phyloP scores from a whole-genome alignment of 1,140 invertebrate genomes.

The Nymphalis io region DNA sequence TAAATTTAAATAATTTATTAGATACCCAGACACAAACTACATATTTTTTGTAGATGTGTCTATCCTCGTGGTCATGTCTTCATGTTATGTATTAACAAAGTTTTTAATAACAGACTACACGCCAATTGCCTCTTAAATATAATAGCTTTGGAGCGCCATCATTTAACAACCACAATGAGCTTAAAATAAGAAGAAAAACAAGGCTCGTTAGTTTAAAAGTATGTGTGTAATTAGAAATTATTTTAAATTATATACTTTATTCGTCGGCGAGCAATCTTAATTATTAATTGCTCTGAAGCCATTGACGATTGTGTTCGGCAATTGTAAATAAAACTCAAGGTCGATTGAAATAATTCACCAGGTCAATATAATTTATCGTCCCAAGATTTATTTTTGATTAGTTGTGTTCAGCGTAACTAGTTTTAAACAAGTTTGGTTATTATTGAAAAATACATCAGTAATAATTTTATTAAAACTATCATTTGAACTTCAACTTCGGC shows the following conservation, averaged over 20 bases:
- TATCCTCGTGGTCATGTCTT: slow-evolving; percentile 1
- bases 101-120: slow-evolving; percentile 19
- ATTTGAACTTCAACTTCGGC: too few species aligned
- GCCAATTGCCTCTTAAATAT: slow-evolving; percentile 10
- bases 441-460: too few species aligned
- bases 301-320: slow-evolving; percentile 23
- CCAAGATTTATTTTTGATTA: slow-evolving; percentile 3
- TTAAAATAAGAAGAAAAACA: slow-evolving; percentile 12
- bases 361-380: neutral
- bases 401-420: neutral
- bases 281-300: slow-evolving; percentile 15
- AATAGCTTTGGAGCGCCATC: slow-evolving; percentile 9
- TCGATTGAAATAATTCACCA: neutral
- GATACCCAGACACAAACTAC: neutral
- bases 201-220: neutral
- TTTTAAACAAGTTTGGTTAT: too few species aligned
- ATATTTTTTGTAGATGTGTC: neutral
- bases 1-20: neutral
- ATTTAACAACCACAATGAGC: slow-evolving; percentile 10
- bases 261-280: neutral
- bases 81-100: slow-evolving; percentile 10
- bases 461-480: too few species aligned
- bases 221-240: neutral
- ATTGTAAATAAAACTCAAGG: slow-evolving; percentile 17
- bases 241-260: neutral